Base-by-base conservation (phyloP, 1,140 invertebrate species). In the Hypsibius dujardini region DNA sequence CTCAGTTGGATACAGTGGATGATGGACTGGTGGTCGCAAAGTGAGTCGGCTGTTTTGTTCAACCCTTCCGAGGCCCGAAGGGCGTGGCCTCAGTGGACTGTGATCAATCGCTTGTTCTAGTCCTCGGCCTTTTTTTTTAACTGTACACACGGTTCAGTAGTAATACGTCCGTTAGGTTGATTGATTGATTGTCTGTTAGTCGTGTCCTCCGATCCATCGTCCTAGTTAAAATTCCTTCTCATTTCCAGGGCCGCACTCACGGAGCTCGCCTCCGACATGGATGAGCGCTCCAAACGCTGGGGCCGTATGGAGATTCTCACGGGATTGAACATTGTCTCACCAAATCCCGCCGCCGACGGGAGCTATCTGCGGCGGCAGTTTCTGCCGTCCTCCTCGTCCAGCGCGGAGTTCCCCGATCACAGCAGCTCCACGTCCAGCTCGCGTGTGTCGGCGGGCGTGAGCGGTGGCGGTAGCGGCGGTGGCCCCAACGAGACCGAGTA, bases 1-100 rank as follows among this genome's bases (percentile, higher is more conserved):
- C 62, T 7, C 62, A 67, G 62, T 42, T 67, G 62, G 45, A 67
- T 67, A 67, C 12, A 15, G 42, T 67, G 62, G 62, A 67, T 42
- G 62, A 67, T 42, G 12, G 42, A 45, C 42, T 67, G 12, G 62
- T 67, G 0, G 12, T 42, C 12, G 62, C 62, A 12, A 67, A 42
- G 62, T 67, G 45, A 7, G 12, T 67, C 7, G n/a, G n/a, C 28
- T 7, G 50, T 56, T 56, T 56, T 56, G 50, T 56, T 56, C 7
- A 56, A n/a, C n/a, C n/a, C 7, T 12, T 12, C 7, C n/a, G 50
- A 56, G 7, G n/a, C 50, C 7, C 50, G 7, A n/a, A 56, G 7
- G 50, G 50, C 28, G 28, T 28, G 28, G 28, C 28, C 28, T 28
- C 28, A 28, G 28, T 28, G 28, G 28, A 28, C 28, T 28, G 28